These are phyloP conservation scores for Danionella dracula DNA, from an alignment of 2,797 vertebrate species.

Conservation along the genomic window DNA sequence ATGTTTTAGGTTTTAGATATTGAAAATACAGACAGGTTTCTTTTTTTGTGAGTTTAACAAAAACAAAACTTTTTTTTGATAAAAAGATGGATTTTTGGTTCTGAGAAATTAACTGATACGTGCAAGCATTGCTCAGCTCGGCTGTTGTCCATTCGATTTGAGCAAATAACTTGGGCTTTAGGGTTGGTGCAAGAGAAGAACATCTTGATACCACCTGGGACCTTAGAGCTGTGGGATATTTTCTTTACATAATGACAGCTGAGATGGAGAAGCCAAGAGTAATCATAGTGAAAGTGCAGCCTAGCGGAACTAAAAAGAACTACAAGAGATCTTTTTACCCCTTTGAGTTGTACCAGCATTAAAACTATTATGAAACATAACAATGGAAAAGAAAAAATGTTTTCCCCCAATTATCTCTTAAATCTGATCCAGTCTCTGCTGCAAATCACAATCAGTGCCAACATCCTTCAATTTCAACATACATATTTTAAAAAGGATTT, in stretches of 20 bases:
- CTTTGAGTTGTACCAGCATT: no score
- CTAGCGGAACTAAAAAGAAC: background rate
- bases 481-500: no score
- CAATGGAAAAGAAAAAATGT: no score
- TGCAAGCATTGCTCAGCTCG: background rate
- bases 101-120: background rate
- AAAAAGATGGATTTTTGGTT: no score
- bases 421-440: no score
- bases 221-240: constrained; percentile 48
- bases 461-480: background rate
- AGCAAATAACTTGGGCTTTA: constrained; percentile 32
- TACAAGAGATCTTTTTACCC: background rate
- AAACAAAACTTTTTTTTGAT: no score
- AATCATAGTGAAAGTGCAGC: constrained; percentile 25
- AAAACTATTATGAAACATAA: no score
- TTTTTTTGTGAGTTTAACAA: no score
- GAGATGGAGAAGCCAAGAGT: constrained; percentile 40
- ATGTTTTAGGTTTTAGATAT: no score
- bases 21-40: no score
- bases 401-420: no score
- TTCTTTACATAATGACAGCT: constrained; percentile 56
- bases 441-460: background rate
- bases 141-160: background rate
- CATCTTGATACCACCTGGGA: constrained; percentile 67
- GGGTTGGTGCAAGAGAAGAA: constrained; percentile 44